Evolutionary conservation across 2,888 invertebrate genomes (phyloP), one percentile per base, ranked within the genome.

Genomic region (Tetropium fuscum): DNA sequence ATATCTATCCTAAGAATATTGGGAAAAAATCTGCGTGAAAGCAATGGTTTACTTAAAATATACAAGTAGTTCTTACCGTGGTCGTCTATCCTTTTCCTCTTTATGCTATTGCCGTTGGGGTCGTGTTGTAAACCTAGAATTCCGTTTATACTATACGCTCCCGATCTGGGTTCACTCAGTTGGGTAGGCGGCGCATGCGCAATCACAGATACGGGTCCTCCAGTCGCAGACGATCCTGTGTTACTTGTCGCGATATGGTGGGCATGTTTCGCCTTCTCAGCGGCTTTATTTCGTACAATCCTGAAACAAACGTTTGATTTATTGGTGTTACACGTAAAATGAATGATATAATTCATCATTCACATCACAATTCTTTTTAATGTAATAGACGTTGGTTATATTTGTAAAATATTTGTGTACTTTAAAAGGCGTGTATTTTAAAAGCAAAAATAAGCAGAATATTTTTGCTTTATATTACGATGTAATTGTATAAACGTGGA

Each of bases 221-320:
- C 80, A 67, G 68, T 75, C 54, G 70, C 76, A 63, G 77, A 74
- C 68, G 75, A 78, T 67, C 88, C 58, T 85, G 87, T 38, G 83
- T 86, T 81, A 83, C 90, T 85, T 73, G 91, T 83, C 80, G 87
- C 80, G 30, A 86, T 84, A 74, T 93, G 91, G 83, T 94, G 93
- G 36, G 93, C 93, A 75, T 94, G 93, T 80, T 97, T 96, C 76
- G 96, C 96, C 78, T 96, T 97, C 84, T 98, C 98, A 7, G 97
- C 97, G 7, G 97, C 97, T 80, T 97, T 97, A 84, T 97, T 97
- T 70, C 97, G 88, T 57, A 97, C 97, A 83, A 97, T 97, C 87
- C 97, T 97, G 84, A 8, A 84, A 82, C 61, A 60, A 62, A 61
- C n/a, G n/a, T n/a, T n/a, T n/a, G n/a, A n/a, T n/a, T n/a, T n/a